A percentile compares a stretch with the other conserved stretches of the same genome.
Evolutionary conservation across 2,888 invertebrate genomes (phyloP).

Genomic region (Cheilosia vernalis): DNA sequence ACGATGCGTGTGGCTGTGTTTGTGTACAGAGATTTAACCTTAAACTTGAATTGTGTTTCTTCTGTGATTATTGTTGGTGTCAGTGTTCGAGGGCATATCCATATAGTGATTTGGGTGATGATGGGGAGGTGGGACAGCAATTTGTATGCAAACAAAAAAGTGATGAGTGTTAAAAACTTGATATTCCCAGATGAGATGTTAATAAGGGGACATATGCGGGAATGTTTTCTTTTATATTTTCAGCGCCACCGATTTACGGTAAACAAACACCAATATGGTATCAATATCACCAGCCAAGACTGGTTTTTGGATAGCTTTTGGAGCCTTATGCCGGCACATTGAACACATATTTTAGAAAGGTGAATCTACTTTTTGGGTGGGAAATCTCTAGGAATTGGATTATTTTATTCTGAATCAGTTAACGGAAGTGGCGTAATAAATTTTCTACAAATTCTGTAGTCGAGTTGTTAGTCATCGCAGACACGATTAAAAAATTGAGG

Average conservation of each 20-base stretch:
- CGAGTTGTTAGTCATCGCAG: too few species aligned
- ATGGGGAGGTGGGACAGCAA: constrained; percentile 7
- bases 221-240: constrained; percentile 3
- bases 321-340: background rate
- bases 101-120: constrained; percentile 8
- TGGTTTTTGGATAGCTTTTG: constrained; percentile 13
- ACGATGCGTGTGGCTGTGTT: background rate
- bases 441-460: background rate
- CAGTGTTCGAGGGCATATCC: constrained; percentile 2
- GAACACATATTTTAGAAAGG: constrained; percentile 12
- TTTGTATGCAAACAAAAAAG: constrained; percentile 26
- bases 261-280: constrained; percentile 35
- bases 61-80: constrained; percentile 23
- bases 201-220: background rate
- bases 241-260: constrained; percentile 52
- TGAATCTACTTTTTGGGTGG: constrained; percentile 19
- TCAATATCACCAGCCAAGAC: constrained; percentile 12
- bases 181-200: constrained; percentile 2
- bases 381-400: constrained; percentile 16
- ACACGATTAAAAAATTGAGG: too few species aligned
- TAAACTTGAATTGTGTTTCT: constrained; percentile 64
- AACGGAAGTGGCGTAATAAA: constrained; percentile 11
- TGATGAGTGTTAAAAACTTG: constrained; percentile 25
- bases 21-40: constrained; percentile 60
- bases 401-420: constrained; percentile 6